A percentile compares a stretch with the other conserved stretches of the same genome.
These are phyloP conservation scores for Mobula birostris DNA, from an alignment of 2,113 vertebrate species.

Conservation along the genomic window DNA sequence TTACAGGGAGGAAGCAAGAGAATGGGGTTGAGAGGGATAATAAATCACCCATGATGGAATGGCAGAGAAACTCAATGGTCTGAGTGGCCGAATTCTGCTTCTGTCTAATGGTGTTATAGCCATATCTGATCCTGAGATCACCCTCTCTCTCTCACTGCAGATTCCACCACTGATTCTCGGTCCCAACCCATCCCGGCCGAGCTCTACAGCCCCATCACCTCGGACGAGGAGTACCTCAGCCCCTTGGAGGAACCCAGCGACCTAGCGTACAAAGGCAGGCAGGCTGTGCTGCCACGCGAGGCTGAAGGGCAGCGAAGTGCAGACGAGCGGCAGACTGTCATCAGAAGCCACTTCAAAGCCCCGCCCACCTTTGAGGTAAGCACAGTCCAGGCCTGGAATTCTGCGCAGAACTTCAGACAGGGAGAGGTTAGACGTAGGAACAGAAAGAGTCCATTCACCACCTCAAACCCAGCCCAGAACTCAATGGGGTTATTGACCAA, in stretches of 20 bases:
- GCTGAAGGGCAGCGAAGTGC: constrained; percentile 53
- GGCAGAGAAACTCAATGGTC: no score
- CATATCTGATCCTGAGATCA: no score
- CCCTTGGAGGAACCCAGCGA: constrained; percentile 86
- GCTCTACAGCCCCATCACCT: constrained; percentile 87
- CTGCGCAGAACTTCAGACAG: neutral
- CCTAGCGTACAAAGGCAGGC: constrained; percentile 48
- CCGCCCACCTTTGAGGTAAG: constrained; percentile 86
- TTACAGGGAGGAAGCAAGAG: no score
- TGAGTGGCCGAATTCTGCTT: no score
- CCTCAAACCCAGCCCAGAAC: no score
- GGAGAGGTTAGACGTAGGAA: no score
- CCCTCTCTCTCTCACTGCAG: neutral
- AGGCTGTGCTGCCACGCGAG: constrained; percentile 49
- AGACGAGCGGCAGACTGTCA: constrained; percentile 47
- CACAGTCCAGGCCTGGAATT: no score
- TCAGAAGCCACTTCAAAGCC: constrained; percentile 70
- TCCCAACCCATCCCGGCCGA: constrained; percentile 59
- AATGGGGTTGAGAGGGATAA: no score
- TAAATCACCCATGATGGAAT: no score
- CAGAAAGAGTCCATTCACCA: no score
- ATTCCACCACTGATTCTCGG: constrained; percentile 41
- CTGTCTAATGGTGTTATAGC: no score
- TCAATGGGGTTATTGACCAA: no score
- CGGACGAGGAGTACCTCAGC: constrained; percentile 94